Base-by-base conservation (phyloP, 2,797 vertebrate genomes). In the Artibeus jamaicensis region DNA sequence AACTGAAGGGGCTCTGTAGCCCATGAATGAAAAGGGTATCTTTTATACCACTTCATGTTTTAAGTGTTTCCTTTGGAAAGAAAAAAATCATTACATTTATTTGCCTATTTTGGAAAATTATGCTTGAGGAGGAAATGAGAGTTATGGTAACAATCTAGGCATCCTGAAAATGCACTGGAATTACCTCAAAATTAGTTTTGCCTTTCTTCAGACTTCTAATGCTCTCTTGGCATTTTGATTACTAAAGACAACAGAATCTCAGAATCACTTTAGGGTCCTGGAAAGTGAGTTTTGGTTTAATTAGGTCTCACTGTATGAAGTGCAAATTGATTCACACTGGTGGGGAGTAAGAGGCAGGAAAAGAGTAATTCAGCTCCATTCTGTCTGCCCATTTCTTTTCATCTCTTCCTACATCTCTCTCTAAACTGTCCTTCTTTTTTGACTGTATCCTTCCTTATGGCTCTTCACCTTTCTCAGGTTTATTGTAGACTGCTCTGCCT, bases 211-310 rank as follows among this genome's bases (percentile, higher is more conserved):
- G 65, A 57, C 39, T 68, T 44, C 12, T 29, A 29, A 46, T 19
- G 5, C 6, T 77, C 57, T 92, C 55, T 70, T 77, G 85, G 37
- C 48, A 74, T 85, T 93, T 89, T 84, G 65, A 89, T 94, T 86
- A 70, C 32, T 78, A 65, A 91, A 91, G 74, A 65, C 37, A 78
- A 29, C 6, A 44, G 78, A 62, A 53, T 55, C 44, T 53, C 73
- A 32, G 26, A 93, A n/a, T 34, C 62, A 46, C 62, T 78, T 93
- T 14, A 34, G 57, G 32, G 55, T 65, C 82, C 67, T 46, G 62
- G 91, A 76, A 85, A 95, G 62, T 77, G 70, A 65, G 19, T 62
- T 87, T 92, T 88, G 37, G 37, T 96, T 96, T 95, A 91, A 94
- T 89, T 89, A 93, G 76, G 50, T 78, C 37, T 96, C 57, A 18